Evolutionary conservation across 2,888 invertebrate genomes (phyloP), one percentile per base, ranked within the genome.

Genomic region (Trachelus stipa): DNA sequence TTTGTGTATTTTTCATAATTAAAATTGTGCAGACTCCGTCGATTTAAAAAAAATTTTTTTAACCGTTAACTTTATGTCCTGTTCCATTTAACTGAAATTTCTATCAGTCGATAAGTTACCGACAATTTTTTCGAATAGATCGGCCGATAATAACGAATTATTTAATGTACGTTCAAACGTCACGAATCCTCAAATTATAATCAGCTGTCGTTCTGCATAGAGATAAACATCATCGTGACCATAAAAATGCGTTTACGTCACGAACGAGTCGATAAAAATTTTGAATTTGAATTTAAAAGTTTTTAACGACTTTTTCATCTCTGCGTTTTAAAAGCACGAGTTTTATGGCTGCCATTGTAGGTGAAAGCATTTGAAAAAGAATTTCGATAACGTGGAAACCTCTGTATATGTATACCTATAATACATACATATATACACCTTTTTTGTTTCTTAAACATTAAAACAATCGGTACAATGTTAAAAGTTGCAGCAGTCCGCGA

Each of bases 401-500:
- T 35, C 74, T 73, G 74, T 73, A 73, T 78, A 79, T 77, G 80
- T 81, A 79, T 80, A 81, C 71, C 78, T 80, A 83, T 85, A 78
- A 78, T 79, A 73, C 74, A 79, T 85, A 85, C 85, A 85, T 85
- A 85, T 84, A 76, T 85, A 85, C 84, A 83, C 35, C 34, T 73
- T 71, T 71, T 56, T 56, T 56, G 6, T 56, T 56, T 76, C 74
- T 80, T 83, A 81, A 76, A 74, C 79, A 81, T 77, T 81, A 82
- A 83, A 85, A 78, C 77, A 80, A 78, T 81, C 81, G 81, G 79
- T 80, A 73, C 35, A 35, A 73, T 73, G 34, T 34, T 30, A 73
- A 73, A 73, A 73, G 74, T 34, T 9, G 74, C 30, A 11, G 35
- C 74, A 73, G 74, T 73, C 74, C 30, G 35, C n/a, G 12, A 35